These are phyloP conservation scores for Agrochola litura DNA, from an alignment of 2,888 invertebrate species.

Conservation along the genomic window DNA sequence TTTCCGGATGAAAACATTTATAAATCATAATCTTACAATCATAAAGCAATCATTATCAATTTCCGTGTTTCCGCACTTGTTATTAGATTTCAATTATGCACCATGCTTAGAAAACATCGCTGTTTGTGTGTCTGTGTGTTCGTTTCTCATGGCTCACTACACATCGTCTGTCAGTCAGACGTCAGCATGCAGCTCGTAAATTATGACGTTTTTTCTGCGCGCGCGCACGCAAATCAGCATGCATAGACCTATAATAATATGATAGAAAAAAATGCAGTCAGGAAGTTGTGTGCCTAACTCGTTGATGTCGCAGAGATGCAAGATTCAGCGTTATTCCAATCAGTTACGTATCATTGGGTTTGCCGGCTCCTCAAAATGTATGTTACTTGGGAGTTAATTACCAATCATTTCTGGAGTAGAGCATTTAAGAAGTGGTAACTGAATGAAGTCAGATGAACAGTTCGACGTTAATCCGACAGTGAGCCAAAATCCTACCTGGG, in stretches of 20 bases:
- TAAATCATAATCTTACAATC: slow-evolving; percentile 52
- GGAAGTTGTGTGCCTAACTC: slow-evolving; percentile 44
- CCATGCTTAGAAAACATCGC: slow-evolving; percentile 36
- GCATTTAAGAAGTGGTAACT: too few species aligned
- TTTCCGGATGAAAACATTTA: slow-evolving; percentile 59
- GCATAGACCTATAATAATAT: slow-evolving; percentile 55
- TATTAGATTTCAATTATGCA: slow-evolving; percentile 54
- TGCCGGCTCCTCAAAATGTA: too few species aligned
- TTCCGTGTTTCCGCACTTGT: slow-evolving; percentile 49
- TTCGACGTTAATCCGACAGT: too few species aligned
- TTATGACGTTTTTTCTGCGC: slow-evolving; percentile 83
- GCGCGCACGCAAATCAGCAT: slow-evolving; percentile 81
- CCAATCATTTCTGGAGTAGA: too few species aligned
- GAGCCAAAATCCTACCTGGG: too few species aligned
- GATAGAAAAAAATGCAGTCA: slow-evolving; percentile 16
- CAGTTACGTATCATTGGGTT: too few species aligned
- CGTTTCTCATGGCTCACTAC: slow-evolving; percentile 66
- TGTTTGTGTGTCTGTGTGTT: slow-evolving; percentile 45
- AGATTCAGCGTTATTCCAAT: not conserved
- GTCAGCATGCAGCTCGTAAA: slow-evolving; percentile 78
- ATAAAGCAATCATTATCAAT: slow-evolving; percentile 56
- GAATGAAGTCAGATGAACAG: too few species aligned
- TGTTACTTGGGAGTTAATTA: too few species aligned
- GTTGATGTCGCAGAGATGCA: slow-evolving; percentile 42
- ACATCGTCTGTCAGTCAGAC: slow-evolving; percentile 79